Base-by-base conservation (phyloP, 1,140 invertebrate species). In the Panagrolaimus sp. region DNA sequence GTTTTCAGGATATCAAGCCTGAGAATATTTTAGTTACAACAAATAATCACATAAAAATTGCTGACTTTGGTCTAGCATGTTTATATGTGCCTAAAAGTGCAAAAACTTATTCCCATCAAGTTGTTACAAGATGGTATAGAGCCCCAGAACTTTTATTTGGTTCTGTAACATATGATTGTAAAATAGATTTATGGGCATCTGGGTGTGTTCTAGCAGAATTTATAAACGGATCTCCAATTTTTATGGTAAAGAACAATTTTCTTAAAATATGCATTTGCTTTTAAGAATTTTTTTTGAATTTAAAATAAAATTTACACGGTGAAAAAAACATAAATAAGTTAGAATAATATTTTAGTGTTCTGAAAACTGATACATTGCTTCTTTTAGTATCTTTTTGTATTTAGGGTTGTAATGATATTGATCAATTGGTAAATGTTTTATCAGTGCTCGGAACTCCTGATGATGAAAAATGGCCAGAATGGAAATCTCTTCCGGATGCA, bases 361-460 rank as follows among this genome's bases (percentile, higher is more conserved):
- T 38, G 2, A 38, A 38, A 38, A 38, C 7, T 38, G 7, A 38
- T 38, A 38, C 2, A 38, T 38, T 4, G 43, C 8, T 63, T 32
- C 15, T 65, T 24, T 83, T 21, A 4, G 10, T 14, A 58, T n/a
- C 1, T 10, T 12, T 12, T 1, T 21, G 8, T 2, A 1, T 86
- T 64, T 75, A 94, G 91, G 95, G 94, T 6, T 93, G 96, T 84
- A 95, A 91, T 70, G 95, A 98, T 84, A 97, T 98, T 70, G 94
- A 97, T 81, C 95, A 98, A 85, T 83, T 98, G 55, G 93, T 92
- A 63, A 90, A 94, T 74, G 94, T 98, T 12, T 86, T 97, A 48
- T 88, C 89, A 73, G 89, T 89, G 43, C 84, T 97, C 6, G 94
- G 94, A 1, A 93, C 91, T 17, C 94, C 94, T 0, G 91, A 88